A percentile compares a stretch with the other conserved stretches of the same genome.
Conservation (phyloP, 1,140 invertebrate genomes). For the Drosophila dunni region DNA sequence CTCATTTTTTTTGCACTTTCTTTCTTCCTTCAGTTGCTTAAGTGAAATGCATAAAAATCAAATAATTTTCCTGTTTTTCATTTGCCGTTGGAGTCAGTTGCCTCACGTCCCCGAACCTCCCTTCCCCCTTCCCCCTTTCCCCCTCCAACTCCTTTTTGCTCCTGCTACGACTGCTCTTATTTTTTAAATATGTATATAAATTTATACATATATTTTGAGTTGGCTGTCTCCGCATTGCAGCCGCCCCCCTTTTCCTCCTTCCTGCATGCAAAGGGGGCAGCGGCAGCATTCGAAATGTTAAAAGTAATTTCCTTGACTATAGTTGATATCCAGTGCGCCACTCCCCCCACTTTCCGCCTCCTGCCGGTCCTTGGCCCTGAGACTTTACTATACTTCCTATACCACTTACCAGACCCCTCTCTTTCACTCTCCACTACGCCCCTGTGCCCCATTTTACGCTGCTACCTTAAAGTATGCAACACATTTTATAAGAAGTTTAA, state of each 20-base stretch:
- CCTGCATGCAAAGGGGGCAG: conserved; percentile 1
- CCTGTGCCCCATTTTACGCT: neutral
- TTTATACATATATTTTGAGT: conserved; percentile 67
- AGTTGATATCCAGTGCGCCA: conserved; percentile 63
- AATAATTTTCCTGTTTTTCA: conserved; percentile 80
- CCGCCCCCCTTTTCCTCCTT: neutral
- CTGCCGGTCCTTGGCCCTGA: neutral
- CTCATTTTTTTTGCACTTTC: conserved; percentile 61
- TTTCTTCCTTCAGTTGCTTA: conserved; percentile 58
- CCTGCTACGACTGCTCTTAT: conserved; percentile 11
- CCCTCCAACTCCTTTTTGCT: neutral
- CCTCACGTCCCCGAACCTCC: neutral
- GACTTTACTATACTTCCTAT: neutral
- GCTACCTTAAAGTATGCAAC: conserved; percentile 70
- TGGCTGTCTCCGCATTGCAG: conserved; percentile 20
- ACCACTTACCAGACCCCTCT: conserved; percentile 16
- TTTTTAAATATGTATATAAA: conserved; percentile 42
- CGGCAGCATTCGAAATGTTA: conserved; percentile 72
- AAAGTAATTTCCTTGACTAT: conserved; percentile 79
- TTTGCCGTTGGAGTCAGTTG: conserved; percentile 33
- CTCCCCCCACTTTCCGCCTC: neutral
- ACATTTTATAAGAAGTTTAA: conserved; percentile 70
- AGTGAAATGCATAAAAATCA: conserved; percentile 81
- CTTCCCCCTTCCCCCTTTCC: neutral
- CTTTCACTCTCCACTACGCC: neutral